Percentiles rank a stretch among this genome's conserved stretches.
phyloP scores from a whole-genome alignment of 2,113 vertebrate genomes.

The Cinclus cinclus region DNA sequence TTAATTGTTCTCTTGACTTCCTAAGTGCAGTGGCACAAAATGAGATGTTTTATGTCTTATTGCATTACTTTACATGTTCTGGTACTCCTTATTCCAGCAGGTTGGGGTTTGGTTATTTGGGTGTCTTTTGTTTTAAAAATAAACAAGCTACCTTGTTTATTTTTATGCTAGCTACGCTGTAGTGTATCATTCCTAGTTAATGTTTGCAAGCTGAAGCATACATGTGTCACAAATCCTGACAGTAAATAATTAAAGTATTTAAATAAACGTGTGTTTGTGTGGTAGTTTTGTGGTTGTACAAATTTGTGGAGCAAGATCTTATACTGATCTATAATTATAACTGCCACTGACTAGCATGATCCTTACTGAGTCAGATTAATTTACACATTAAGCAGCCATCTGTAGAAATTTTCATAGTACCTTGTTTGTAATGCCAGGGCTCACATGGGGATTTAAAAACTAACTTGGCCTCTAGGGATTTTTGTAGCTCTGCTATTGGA shows the following conservation, averaged over 20 bases:
- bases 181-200: constrained; percentile 39
- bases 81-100: background rate
- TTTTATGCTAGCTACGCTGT: constrained; percentile 33
- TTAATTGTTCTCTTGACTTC: background rate
- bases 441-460: constrained; percentile 52
- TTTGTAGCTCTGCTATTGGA: constrained; percentile 8
- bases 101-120: background rate
- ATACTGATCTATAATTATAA: constrained; percentile 74
- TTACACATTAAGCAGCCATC: constrained; percentile 76
- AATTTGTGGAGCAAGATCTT: constrained; percentile 73
- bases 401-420: constrained; percentile 69
- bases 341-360: constrained; percentile 68
- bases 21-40: background rate
- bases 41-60: background rate
- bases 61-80: background rate
- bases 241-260: constrained; percentile 78
- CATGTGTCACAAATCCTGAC: constrained; percentile 69
- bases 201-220: constrained; percentile 63
- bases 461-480: constrained; percentile 23
- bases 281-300: constrained; percentile 59
- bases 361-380: constrained; percentile 72
- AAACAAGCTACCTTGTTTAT: constrained; percentile 41
- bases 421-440: constrained; percentile 33
- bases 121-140: background rate
- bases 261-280: constrained; percentile 63